These are phyloP conservation scores for Diachrysia chrysitis DNA, from an alignment of 2,888 invertebrate species.

Conservation along the genomic window DNA sequence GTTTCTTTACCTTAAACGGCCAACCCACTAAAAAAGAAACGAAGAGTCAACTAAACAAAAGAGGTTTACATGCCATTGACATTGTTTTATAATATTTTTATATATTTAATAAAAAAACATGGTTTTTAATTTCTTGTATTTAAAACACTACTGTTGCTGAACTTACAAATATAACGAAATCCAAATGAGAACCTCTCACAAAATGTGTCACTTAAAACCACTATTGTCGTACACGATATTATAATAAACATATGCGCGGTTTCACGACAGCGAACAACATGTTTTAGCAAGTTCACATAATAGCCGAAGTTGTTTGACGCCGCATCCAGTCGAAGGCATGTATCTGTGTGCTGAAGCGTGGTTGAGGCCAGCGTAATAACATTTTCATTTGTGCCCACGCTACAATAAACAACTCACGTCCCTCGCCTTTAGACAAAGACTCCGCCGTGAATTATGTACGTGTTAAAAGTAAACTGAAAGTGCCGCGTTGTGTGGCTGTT, in stretches of 20 bases:
- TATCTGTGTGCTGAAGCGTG: slow-evolving; percentile 70
- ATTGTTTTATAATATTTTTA: no score
- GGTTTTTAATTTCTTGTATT: no score
- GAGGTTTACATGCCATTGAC: background rate
- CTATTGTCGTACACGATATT: background rate
- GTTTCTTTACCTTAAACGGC: slow-evolving; percentile 3
- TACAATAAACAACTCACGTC: slow-evolving; percentile 89
- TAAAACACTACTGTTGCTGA: no score
- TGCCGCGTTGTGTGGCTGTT: slow-evolving; percentile 87
- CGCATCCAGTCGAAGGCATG: slow-evolving; percentile 64
- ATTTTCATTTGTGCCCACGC: slow-evolving; percentile 88
- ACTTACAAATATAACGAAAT: no score
- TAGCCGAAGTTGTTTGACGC: slow-evolving; percentile 28
- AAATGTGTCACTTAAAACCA: background rate
- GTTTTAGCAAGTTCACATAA: slow-evolving; percentile 28
- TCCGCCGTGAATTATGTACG: slow-evolving; percentile 88
- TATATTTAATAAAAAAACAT: no score
- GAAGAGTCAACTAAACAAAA: background rate
- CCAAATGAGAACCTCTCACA: background rate
- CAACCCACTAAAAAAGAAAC: background rate
- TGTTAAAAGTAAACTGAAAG: slow-evolving; percentile 90
- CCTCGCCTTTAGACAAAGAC: slow-evolving; percentile 89
- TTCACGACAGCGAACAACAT: slow-evolving; percentile 5
- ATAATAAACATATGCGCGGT: background rate
- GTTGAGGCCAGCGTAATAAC: slow-evolving; percentile 85